These are phyloP conservation scores for Chauna torquata DNA, from an alignment of 2,113 vertebrate species.

Conservation along the genomic window DNA sequence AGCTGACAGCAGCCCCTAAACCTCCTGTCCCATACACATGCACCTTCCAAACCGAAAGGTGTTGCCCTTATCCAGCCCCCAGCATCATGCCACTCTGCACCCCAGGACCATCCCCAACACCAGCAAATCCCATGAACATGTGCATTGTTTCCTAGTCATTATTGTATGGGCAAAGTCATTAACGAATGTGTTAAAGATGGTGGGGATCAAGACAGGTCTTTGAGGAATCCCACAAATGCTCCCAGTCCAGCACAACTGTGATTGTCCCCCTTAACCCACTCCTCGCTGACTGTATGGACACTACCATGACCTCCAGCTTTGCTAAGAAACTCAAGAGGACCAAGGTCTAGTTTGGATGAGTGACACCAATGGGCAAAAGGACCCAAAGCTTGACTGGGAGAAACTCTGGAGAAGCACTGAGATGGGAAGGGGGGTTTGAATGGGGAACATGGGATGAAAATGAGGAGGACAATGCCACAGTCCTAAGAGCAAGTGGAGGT, in stretches of 20 bases:
- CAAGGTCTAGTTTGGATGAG: neutral
- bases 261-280: neutral
- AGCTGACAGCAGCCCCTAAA: neutral
- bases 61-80: neutral
- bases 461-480: neutral
- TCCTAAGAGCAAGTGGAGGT: neutral
- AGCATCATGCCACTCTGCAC: fast-evolving
- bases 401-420: fast-evolving
- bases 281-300: neutral
- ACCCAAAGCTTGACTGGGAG: fast-evolving
- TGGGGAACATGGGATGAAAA: neutral
- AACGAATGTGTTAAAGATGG: fast-evolving
- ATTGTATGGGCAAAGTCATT: neutral
- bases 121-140: neutral
- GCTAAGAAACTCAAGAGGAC: neutral
- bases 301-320: neutral
- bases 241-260: neutral
- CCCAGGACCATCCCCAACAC: neutral
- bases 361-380: fast-evolving
- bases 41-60: neutral
- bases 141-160: neutral
- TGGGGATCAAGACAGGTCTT: neutral
- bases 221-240: neutral
- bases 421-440: neutral
- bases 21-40: fast-evolving